Evolutionary conservation across 2,797 vertebrate genomes (phyloP).

Genomic region (Trematomus bernacchii): DNA sequence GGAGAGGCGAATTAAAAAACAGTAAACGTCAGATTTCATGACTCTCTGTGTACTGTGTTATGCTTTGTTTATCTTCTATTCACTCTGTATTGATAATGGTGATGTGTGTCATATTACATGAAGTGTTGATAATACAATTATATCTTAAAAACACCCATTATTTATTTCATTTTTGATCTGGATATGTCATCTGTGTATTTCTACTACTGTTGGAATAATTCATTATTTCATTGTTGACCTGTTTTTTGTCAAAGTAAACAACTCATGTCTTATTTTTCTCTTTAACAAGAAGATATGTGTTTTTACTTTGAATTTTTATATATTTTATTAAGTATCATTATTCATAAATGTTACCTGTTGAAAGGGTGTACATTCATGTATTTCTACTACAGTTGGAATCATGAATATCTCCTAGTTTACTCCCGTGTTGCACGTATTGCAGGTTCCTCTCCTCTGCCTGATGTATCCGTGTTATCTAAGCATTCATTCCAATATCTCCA

Average conservation of each 20-base stretch:
- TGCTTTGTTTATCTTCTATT: neutral
- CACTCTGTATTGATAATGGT: neutral
- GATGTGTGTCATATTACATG: neutral
- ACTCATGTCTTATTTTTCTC: neutral
- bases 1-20: conserved; percentile 63
- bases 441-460: neutral
- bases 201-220: neutral
- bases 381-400: neutral
- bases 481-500: conserved; percentile 11
- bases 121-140: neutral
- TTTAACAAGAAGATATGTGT: too few relatives aligned
- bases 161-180: neutral
- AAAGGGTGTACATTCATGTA: neutral
- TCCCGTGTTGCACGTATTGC: neutral
- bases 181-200: neutral
- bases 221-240: too few relatives aligned
- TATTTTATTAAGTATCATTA: too few relatives aligned
- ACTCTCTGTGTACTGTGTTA: conserved; percentile 36
- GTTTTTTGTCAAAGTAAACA: too few relatives aligned
- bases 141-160: neutral
- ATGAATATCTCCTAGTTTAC: neutral
- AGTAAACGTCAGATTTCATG: conserved; percentile 59
- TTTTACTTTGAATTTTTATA: too few relatives aligned
- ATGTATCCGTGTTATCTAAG: conserved; percentile 1
- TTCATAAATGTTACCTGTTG: neutral